These are phyloP conservation scores for Conops quadrifasciatus DNA, from an alignment of 2,888 invertebrate species.

Conservation along the genomic window DNA sequence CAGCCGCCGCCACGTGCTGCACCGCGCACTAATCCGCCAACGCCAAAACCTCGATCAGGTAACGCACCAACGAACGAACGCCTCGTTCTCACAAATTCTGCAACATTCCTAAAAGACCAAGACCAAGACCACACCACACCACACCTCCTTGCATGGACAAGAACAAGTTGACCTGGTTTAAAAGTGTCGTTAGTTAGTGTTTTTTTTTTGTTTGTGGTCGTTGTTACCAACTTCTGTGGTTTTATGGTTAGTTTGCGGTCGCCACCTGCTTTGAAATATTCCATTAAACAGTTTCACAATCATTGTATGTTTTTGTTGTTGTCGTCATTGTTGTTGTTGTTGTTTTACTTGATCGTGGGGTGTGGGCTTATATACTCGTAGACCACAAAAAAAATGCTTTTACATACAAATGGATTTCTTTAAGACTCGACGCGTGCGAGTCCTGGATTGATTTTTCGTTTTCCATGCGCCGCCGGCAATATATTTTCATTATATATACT, in stretches of 20 bases:
- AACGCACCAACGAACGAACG: slow-evolving; percentile 40
- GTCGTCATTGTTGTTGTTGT: too few relatives aligned
- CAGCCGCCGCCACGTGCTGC: slow-evolving; percentile 61
- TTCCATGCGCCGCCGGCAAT: background rate
- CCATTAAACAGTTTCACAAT: background rate
- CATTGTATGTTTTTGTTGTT: too few relatives aligned
- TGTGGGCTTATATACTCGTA: background rate
- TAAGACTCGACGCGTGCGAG: background rate
- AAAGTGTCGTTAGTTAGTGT: background rate
- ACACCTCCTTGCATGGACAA: background rate
- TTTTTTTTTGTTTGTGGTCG: too few relatives aligned
- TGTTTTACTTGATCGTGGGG: too few relatives aligned
- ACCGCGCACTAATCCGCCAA: slow-evolving; percentile 61
- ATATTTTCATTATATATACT: too few relatives aligned
- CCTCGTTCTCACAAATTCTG: background rate
- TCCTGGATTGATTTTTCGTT: background rate
- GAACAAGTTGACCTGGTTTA: slow-evolving; percentile 19
- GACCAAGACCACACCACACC: background rate
- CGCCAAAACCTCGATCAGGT: slow-evolving; percentile 65
- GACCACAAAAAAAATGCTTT: slow-evolving; percentile 13
- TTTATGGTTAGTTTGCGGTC: too few relatives aligned
- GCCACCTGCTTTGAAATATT: background rate
- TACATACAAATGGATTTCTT: slow-evolving; percentile 27
- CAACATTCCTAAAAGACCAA: background rate
- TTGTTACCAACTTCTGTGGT: too few relatives aligned